Evolutionary conservation across 1,140 invertebrate genomes (phyloP).

Genomic region (Brachionus angularis): DNA sequence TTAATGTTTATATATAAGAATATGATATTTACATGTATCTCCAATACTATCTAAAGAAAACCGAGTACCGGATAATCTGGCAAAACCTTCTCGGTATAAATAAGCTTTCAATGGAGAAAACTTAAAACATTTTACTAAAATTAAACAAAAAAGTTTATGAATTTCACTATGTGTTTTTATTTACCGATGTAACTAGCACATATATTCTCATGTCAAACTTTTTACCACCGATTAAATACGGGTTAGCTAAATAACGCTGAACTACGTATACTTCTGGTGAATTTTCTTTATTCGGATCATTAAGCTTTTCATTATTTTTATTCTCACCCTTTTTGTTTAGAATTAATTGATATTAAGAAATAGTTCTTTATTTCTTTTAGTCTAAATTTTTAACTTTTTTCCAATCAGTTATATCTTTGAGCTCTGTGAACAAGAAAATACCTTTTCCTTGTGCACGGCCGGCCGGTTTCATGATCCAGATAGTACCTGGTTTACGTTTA

Average conservation of each 20-base stretch:
- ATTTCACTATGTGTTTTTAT: conserved; percentile 28
- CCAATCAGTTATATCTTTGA: conserved; percentile 62
- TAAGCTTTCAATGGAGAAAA: conserved; percentile 60
- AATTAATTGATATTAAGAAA: background rate
- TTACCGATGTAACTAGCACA: conserved; percentile 55
- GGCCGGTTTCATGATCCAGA: conserved; percentile 63
- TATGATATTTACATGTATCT: conserved; percentile 54
- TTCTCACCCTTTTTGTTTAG: conserved; percentile 34
- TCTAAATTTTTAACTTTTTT: conserved; percentile 54
- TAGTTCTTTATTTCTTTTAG: background rate
- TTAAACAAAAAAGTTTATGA: background rate
- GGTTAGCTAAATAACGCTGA: conserved; percentile 57
- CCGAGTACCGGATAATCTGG: conserved; percentile 60
- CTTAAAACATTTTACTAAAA: conserved; percentile 47
- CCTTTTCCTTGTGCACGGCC: conserved; percentile 60
- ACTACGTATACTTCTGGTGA: conserved; percentile 57
- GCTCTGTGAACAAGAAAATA: conserved; percentile 60
- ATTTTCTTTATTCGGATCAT: conserved; percentile 2
- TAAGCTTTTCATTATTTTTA: conserved; percentile 20
- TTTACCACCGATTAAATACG: conserved; percentile 56
- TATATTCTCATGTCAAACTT: conserved; percentile 59
- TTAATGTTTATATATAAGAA: background rate
- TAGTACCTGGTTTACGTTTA: conserved; percentile 58
- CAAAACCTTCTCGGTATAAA: conserved; percentile 61
- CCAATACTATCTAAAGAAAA: conserved; percentile 60